These are phyloP conservation scores for Himalopsyche japonica DNA, from an alignment of 2,888 invertebrate species.

Conservation along the genomic window DNA sequence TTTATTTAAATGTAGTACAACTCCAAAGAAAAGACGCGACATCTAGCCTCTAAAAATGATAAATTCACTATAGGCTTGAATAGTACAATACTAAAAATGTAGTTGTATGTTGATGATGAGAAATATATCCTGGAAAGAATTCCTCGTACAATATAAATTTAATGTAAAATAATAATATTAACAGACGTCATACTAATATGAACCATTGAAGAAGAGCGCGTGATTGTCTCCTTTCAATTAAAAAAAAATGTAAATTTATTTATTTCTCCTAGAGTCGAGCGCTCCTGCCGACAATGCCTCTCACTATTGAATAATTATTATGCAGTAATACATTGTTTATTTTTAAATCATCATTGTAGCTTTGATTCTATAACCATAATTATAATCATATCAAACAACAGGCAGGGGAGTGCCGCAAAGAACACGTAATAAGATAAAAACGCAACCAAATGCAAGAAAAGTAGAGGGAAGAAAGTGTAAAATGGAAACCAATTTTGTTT, in stretches of 20 bases:
- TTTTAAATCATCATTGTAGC: not conserved
- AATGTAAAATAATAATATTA: too few relatives aligned
- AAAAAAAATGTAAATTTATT: not conserved
- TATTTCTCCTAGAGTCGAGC: not conserved
- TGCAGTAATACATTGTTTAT: not conserved
- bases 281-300: not conserved
- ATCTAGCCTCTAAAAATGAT: too few relatives aligned
- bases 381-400: not conserved
- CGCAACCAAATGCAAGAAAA: not conserved
- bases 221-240: not conserved
- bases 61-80: too few relatives aligned
- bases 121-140: too few relatives aligned
- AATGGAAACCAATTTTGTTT: not conserved
- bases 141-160: too few relatives aligned
- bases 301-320: not conserved
- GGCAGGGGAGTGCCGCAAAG: not conserved
- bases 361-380: not conserved
- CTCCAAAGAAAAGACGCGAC: too few relatives aligned
- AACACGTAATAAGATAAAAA: too few relatives aligned
- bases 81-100: too few relatives aligned
- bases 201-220: not conserved
- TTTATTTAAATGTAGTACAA: too few relatives aligned
- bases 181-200: too few relatives aligned
- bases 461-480: not conserved
- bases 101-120: too few relatives aligned